Base-by-base conservation (phyloP, 2,797 vertebrate genomes). In the Knipowitschia caucasica region DNA sequence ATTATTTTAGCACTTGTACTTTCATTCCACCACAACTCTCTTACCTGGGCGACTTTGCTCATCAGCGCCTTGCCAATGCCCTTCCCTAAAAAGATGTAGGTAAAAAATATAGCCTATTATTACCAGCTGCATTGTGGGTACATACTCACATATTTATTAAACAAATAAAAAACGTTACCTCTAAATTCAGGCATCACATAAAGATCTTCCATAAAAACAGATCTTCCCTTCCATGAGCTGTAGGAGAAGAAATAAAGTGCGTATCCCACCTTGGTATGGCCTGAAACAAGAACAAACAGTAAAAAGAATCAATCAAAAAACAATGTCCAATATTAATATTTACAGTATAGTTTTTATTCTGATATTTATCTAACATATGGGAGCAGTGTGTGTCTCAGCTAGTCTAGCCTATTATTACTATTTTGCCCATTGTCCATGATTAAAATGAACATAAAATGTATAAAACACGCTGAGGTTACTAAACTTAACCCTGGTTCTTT, bases 101-200 rank as follows among this genome's bases (percentile, higher is more conserved):
- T 6, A 78, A 18, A 78, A 7, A 67, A 0, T 29, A 1, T 4
- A 5, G 18, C 27, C 11, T 31, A 17, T 29, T 12, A 4, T 15
- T 7, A 26, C 8, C 26, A 33, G 20, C 15, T 25, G 7, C 8
- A 17, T 26, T 18, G 10, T 26, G 14, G 24, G 14, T 4, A 25
- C 2, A 18, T 47, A n/a, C 15, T 26, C 3, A n/a, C 29, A 18
- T 18, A n/a, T 5, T n/a, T 15, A 29, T 20, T 5, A 1, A 30
- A 3, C 11, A 12, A 11, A 38, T 10, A 23, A 4, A 45, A 21
- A 10, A 27, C 1, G 0, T 2, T 20, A 94, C 94, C 91, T 86
- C 90, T 85, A 70, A 91, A 93, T 44, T 92, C 89, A 0, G 93
- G 89, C 86, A 89, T 93, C 60, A 95, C 91, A 1, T 92, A 94